These are phyloP conservation scores for Cirrhinus mrigala DNA, from an alignment of 2,797 vertebrate genomes.

Conservation along the genomic window DNA sequence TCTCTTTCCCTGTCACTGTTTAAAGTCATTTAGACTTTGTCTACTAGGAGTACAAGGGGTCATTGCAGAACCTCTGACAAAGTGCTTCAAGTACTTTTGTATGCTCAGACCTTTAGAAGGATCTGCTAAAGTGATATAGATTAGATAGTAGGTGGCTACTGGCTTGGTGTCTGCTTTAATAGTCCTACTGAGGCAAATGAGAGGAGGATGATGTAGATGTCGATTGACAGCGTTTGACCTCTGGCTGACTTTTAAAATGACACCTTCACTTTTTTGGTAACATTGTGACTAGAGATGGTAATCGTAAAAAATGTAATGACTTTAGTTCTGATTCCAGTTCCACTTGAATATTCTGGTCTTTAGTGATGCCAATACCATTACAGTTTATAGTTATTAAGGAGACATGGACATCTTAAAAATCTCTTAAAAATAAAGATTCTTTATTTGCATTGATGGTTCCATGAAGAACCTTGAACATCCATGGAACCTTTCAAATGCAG, in stretches of 20 bases:
- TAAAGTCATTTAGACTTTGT: background rate
- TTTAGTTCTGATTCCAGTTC: background rate
- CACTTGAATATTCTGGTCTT: background rate
- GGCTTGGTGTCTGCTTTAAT: constrained; percentile 4
- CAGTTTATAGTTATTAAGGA: background rate
- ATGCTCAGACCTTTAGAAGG: background rate
- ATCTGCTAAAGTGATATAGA: constrained; percentile 9
- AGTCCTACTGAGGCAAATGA: background rate
- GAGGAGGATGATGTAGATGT: constrained; percentile 14
- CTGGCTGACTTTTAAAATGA: background rate
- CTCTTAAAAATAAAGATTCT: no score
- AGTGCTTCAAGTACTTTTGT: background rate
- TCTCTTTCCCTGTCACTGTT: background rate
- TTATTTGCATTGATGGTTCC: no score
- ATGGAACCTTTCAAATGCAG: no score
- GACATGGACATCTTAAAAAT: background rate
- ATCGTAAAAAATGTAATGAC: background rate
- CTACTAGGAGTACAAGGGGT: background rate
- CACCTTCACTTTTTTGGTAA: background rate
- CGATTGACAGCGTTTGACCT: background rate
- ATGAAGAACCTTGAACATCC: no score
- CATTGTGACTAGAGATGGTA: background rate
- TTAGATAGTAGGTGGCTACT: constrained; percentile 17
- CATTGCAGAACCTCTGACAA: background rate
- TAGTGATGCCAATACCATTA: background rate